Conservation (phyloP, 2,797 vertebrate species). For the Sebastes nivosus region DNA sequence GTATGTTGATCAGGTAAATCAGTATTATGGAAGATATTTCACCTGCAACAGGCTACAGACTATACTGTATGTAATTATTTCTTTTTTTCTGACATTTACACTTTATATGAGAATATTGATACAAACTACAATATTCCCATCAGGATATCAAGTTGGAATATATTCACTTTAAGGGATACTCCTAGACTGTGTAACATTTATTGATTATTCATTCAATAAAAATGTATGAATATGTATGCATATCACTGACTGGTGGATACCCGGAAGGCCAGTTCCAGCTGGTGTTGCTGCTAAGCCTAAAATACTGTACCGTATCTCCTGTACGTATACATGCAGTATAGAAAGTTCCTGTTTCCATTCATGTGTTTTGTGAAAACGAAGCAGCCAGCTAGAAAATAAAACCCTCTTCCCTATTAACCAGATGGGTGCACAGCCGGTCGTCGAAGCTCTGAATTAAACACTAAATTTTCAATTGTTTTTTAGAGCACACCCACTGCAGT, state of each 20-base stretch:
- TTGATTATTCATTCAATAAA: slow-evolving; percentile 1
- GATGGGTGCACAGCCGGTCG: slow-evolving; percentile 73
- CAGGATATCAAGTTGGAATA: not conserved
- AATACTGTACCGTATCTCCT: not conserved
- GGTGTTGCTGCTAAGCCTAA: not conserved
- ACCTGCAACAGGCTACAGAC: not conserved
- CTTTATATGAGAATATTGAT: not conserved
- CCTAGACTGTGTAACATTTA: not conserved
- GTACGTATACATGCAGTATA: not conserved
- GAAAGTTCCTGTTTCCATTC: slow-evolving; percentile 10
- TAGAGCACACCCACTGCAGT: slow-evolving; percentile 53
- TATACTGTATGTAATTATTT: not conserved
- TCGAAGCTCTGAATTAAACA: slow-evolving; percentile 60
- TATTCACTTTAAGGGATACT: not conserved
- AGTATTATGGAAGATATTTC: not conserved
- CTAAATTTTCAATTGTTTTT: slow-evolving; percentile 76
- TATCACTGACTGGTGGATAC: not conserved
- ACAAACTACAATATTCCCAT: not conserved
- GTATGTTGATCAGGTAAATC: not conserved
- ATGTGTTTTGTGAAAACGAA: slow-evolving; percentile 73
- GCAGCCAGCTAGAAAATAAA: slow-evolving; percentile 83
- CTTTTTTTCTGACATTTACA: not conserved
- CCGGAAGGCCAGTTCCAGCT: not conserved
- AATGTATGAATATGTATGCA: not conserved
- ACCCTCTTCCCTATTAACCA: slow-evolving; percentile 78